phyloP scores from a whole-genome alignment of 2,888 invertebrate genomes.

The Blera fallax region DNA sequence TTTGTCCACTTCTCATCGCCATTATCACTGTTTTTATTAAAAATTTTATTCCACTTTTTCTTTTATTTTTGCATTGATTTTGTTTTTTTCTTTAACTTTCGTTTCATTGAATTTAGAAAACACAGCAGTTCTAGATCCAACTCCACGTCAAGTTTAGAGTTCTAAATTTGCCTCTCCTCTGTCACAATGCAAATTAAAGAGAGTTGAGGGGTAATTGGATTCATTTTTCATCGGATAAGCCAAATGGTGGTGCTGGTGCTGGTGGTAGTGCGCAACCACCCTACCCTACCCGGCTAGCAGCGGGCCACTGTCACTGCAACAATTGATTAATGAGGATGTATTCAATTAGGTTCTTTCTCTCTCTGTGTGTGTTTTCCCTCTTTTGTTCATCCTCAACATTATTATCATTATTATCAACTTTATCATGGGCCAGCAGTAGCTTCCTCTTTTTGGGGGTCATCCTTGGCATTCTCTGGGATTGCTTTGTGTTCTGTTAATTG shows the following conservation, averaged over 20 bases:
- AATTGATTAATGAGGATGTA: conserved; percentile 70
- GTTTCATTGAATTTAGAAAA: background rate
- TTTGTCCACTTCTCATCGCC: background rate
- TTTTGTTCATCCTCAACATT: conserved; percentile 11
- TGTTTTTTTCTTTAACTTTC: background rate
- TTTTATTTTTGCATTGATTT: background rate
- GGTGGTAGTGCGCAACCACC: conserved; percentile 1
- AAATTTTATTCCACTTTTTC: background rate
- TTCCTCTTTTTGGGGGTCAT: background rate
- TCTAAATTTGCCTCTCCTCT: background rate
- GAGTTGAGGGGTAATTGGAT: background rate
- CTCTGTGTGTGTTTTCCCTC: background rate
- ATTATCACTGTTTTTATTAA: background rate
- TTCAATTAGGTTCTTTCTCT: conserved; percentile 51
- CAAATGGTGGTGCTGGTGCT: conserved; percentile 2
- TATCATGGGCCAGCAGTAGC: background rate
- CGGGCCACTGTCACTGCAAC: conserved; percentile 27
- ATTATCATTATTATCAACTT: conserved; percentile 25
- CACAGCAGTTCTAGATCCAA: background rate
- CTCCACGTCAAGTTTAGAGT: background rate
- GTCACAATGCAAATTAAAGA: background rate
- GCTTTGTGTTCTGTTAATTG: background rate
- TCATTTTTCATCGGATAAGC: background rate
- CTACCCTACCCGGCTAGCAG: background rate
- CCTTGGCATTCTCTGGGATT: background rate